Evolutionary conservation across 1,140 invertebrate genomes (phyloP).

Genomic region (Drosophila rhopaloa): DNA sequence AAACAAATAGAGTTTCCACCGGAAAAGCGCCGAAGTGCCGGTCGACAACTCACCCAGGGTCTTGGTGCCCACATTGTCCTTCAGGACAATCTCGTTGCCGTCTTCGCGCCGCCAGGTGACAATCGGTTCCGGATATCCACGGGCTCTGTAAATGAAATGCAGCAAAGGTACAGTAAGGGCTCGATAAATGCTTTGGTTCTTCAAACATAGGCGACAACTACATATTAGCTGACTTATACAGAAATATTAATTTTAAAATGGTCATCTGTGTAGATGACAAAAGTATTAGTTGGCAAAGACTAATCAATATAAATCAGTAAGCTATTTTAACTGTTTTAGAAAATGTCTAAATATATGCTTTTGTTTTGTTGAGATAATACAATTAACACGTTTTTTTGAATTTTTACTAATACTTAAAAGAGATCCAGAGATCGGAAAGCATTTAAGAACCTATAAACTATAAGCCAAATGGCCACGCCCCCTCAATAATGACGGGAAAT

Average conservation of each 20-base stretch:
- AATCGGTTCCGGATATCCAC: conserved; percentile 92
- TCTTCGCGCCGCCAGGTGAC: conserved; percentile 95
- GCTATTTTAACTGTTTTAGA: too few relatives aligned
- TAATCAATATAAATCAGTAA: too few relatives aligned
- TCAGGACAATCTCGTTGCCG: conserved; percentile 91
- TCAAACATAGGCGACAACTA: too few relatives aligned
- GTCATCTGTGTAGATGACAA: too few relatives aligned
- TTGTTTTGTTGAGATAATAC: too few relatives aligned
- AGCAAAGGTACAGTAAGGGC: background rate
- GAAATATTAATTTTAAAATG: too few relatives aligned
- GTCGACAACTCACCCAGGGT: conserved; percentile 86
- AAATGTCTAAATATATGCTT: too few relatives aligned
- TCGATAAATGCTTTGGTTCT: background rate
- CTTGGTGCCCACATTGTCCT: conserved; percentile 87
- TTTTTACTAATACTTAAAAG: too few relatives aligned
- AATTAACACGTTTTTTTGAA: too few relatives aligned
- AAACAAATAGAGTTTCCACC: conserved; percentile 5
- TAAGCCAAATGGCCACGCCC: conserved; percentile 19
- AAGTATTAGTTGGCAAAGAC: too few relatives aligned
- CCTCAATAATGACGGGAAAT: conserved; percentile 17
- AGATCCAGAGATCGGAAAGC: background rate
- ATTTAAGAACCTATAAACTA: conserved; percentile 3
- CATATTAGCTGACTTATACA: too few relatives aligned
- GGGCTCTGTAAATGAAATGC: conserved; percentile 86
- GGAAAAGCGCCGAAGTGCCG: background rate